Conservation (phyloP, 2,888 invertebrate species). For the Drosophila limbata region DNA sequence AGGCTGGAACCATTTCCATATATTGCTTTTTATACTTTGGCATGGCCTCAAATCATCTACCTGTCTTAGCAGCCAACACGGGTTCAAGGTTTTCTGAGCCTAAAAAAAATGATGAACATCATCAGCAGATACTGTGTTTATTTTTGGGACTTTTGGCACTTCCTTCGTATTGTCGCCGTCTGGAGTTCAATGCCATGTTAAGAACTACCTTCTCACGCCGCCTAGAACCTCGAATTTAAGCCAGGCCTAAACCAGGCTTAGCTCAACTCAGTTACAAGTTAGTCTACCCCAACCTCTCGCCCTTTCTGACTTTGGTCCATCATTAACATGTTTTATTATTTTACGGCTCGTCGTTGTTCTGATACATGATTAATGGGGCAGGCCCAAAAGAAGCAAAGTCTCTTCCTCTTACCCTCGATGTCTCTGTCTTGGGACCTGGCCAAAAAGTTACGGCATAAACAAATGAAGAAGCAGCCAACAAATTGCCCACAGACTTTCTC, state of each 20-base stretch:
- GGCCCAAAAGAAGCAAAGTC: conserved; percentile 12
- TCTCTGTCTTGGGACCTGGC: conserved; percentile 27
- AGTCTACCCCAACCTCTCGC: not conserved
- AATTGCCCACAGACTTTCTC: conserved; percentile 62
- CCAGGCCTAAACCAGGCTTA: conserved; percentile 1
- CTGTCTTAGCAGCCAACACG: conserved; percentile 41
- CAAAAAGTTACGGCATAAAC: conserved; percentile 62
- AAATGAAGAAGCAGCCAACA: conserved; percentile 50
- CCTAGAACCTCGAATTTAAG: conserved; percentile 14
- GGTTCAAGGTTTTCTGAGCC: conserved; percentile 68
- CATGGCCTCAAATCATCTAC: conserved; percentile 28
- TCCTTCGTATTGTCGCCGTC: conserved; percentile 44
- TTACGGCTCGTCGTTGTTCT: conserved; percentile 38
- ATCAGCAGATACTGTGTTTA: conserved; percentile 30
- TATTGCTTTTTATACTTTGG: conserved; percentile 2
- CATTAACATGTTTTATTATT: conserved; percentile 63
- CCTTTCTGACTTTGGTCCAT: conserved; percentile 32
- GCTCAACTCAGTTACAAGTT: conserved; percentile 38
- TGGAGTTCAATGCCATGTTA: conserved; percentile 57
- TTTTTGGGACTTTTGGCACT: conserved; percentile 33
- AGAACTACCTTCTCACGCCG: conserved; percentile 51
- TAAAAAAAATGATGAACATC: conserved; percentile 28
- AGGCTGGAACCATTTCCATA: conserved; percentile 38
- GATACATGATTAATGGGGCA: conserved; percentile 71
- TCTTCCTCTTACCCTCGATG: not conserved